A percentile compares a stretch with the other conserved stretches of the same genome.
Evolutionary conservation across 2,797 vertebrate genomes (phyloP).

Genomic region (Liparis tanakae): DNA sequence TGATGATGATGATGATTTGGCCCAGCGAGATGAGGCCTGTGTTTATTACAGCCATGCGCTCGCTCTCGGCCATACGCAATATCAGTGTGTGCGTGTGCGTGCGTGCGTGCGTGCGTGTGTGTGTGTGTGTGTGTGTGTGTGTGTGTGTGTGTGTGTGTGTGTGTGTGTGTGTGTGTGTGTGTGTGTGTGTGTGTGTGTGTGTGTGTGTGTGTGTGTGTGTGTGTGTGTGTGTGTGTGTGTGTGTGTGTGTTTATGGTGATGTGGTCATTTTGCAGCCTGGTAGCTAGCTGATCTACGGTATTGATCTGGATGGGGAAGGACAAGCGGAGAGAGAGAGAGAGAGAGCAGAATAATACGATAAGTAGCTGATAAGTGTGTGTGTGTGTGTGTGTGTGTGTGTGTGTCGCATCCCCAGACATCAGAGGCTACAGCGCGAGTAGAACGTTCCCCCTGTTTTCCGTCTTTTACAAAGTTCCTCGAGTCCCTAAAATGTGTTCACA

Average conservation of each 20-base stretch:
- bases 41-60: constrained; percentile 64
- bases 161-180: constrained; percentile 57
- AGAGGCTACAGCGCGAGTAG: constrained; percentile 3
- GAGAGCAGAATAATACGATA: constrained; percentile 43
- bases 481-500: constrained; percentile 42
- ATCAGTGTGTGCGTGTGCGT: no score
- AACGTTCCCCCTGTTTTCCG: constrained; percentile 12
- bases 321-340: constrained; percentile 47
- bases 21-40: constrained; percentile 45
- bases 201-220: constrained; percentile 22
- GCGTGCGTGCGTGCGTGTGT: no score
- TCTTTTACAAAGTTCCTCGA: neutral
- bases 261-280: constrained; percentile 92
- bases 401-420: constrained; percentile 63
- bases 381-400: constrained; percentile 15
- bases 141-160: constrained; percentile 57
- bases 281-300: constrained; percentile 92
- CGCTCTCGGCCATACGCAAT: constrained; percentile 38
- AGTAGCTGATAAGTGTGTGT: constrained; percentile 39
- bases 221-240: constrained; percentile 22
- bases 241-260: constrained; percentile 83
- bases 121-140: constrained; percentile 58
- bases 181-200: constrained; percentile 57
- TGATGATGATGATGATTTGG: constrained; percentile 48
- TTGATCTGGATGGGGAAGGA: constrained; percentile 80